Evolutionary conservation across 2,888 invertebrate genomes (phyloP).

Genomic region (Stenchaetothrips biformis): DNA sequence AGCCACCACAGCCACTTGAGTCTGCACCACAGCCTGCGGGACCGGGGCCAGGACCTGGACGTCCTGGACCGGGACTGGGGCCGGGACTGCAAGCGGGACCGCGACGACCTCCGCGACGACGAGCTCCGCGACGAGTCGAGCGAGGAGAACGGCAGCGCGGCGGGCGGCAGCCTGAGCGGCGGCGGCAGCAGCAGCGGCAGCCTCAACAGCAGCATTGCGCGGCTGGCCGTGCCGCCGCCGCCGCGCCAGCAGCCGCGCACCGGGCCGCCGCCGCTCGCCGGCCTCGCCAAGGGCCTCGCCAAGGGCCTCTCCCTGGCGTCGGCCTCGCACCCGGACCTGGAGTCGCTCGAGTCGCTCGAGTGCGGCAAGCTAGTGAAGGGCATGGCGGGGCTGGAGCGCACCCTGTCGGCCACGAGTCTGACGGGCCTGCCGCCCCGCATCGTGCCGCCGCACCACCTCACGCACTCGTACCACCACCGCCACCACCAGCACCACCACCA

Average conservation of each 20-base stretch:
- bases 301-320: neutral
- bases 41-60: neutral
- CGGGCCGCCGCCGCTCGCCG: conserved; percentile 33
- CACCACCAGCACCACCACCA: neutral
- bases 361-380: neutral
- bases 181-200: conserved; percentile 69
- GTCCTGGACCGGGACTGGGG: neutral
- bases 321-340: conserved; percentile 1
- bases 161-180: conserved; percentile 53
- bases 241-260: conserved; percentile 33
- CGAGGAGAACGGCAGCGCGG: conserved; percentile 38
- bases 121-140: conserved; percentile 27
- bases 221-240: conserved; percentile 59
- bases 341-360: conserved; percentile 2
- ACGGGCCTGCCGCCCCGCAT: conserved; percentile 11
- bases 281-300: conserved; percentile 34
- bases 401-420: conserved; percentile 6
- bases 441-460: conserved; percentile 1
- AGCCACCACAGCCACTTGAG: conserved; percentile 1
- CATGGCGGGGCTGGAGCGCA: conserved; percentile 13
- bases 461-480: conserved; percentile 21
- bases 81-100: neutral
- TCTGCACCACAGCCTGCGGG: conserved; percentile 11
- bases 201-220: conserved; percentile 68
- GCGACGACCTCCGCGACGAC: conserved; percentile 26